These are phyloP conservation scores for Uria aalge DNA, from an alignment of 2,113 vertebrate genomes.

Conservation along the genomic window DNA sequence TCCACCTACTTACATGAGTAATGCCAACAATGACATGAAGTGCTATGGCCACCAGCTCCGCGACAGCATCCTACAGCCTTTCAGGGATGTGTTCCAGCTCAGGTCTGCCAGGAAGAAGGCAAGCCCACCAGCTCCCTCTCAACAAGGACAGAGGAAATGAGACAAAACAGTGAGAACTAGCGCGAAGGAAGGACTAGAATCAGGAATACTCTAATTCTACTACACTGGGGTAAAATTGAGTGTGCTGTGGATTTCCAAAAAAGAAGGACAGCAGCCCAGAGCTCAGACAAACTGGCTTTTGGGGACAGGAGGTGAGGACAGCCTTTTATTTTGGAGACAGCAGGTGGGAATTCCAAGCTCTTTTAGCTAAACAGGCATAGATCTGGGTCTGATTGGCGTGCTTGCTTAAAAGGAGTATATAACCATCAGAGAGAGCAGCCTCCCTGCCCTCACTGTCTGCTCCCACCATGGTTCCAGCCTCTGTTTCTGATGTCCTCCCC, in stretches of 20 bases:
- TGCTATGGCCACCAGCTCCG: not conserved
- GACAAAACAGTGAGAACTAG: not conserved
- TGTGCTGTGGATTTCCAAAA: not conserved
- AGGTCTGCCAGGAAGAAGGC: not conserved
- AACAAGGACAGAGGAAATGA: not conserved
- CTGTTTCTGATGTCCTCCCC: not conserved
- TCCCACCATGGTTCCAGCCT: not conserved
- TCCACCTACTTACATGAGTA: not conserved
- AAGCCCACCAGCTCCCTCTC: not conserved
- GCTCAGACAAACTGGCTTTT: not conserved
- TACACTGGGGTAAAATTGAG: fast-evolving
- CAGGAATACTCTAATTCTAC: not conserved
- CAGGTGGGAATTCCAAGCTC: not conserved
- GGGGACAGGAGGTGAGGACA: not conserved
- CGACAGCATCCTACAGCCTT: not conserved
- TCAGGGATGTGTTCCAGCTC: not conserved
- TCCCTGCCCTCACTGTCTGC: not conserved
- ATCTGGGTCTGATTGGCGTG: not conserved
- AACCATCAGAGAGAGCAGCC: not conserved
- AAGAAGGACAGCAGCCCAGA: not conserved
- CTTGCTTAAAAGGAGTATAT: not conserved
- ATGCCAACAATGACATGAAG: not conserved
- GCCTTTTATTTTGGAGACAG: not conserved
- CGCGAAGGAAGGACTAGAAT: not conserved
- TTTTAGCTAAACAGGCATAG: not conserved